Conservation (phyloP, 2,888 invertebrate species). For the Cremastobaeus sp. region DNA sequence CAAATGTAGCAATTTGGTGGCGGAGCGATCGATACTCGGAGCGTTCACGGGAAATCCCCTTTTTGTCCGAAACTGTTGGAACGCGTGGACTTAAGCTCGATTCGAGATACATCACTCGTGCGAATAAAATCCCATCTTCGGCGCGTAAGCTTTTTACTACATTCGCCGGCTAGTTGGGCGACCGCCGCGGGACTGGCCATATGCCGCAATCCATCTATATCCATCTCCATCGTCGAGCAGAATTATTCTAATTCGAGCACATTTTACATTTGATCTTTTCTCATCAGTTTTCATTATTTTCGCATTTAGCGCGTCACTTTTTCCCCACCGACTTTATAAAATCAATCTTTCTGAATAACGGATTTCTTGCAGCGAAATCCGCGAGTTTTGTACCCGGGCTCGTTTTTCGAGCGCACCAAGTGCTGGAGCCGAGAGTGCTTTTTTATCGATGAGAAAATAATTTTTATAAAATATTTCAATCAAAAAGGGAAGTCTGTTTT, state of each 20-base stretch:
- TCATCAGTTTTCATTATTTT: conserved; percentile 52
- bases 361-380: no score
- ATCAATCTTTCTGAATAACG: no score
- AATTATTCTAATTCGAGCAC: conserved; percentile 40
- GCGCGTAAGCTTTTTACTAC: neutral
- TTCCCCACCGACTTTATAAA: conserved; percentile 17
- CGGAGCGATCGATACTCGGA: conserved; percentile 22
- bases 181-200: no score
- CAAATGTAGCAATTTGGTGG: conserved; percentile 37
- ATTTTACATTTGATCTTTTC: conserved; percentile 48
- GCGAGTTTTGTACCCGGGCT: no score
- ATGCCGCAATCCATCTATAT: conserved; percentile 37
- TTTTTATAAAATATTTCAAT: no score
- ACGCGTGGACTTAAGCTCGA: conserved; percentile 29
- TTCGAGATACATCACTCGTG: conserved; percentile 12
- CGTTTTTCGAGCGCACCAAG: no score
- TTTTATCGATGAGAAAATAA: no score
- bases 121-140: neutral
- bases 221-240: conserved; percentile 27
- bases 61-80: conserved; percentile 21
- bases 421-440: no score
- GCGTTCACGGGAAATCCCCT: conserved; percentile 13
- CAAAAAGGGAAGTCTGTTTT: no score
- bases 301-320: conserved; percentile 21
- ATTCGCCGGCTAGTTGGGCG: no score